Evolutionary conservation across 2,113 vertebrate species (phyloP), one percentile per base, ranked within the genome.

Genomic region (Eulacestoma nigropectus): DNA sequence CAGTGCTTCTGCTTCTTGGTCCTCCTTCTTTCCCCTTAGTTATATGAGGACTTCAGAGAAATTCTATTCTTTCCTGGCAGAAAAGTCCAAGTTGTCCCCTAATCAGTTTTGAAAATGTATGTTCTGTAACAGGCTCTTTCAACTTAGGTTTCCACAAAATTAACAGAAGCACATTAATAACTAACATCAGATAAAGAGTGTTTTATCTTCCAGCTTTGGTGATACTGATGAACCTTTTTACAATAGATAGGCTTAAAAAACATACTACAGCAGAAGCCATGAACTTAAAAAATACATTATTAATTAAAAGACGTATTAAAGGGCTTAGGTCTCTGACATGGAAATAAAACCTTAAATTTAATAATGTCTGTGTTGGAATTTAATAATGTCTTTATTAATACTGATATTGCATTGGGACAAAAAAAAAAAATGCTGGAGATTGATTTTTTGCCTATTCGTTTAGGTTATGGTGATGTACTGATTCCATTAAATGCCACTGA

Each of bases 331-430:
- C 64, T 78, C 83, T 52, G 18, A 30, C n/a, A 50, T 65, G 29
- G 46, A 93, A 87, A 68, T 87, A 85, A 93, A 62, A 9, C 7
- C 14, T 47, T 65, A 77, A 33, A 95, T 87, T 68, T 76, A 93
- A 83, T 92, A 84, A 94, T 52, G 42, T 39, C 42, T 56, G 6
- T 60, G 25, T 56, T 87, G 49, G 49, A 91, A 85, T 91, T 93
- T 87, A 97, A 81, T 95, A 89, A 94, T 46, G 9, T 57, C 41
- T 84, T 77, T 95, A 93, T 95, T 87, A 92, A 74, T 80, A 83
- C 26, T 59, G 46, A 63, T 83, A 80, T 46, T 91, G 63, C 53
- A 91, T 44, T 74, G 37, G 64, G 42, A 79, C 46, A 70, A 82
- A 78, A 76, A 74, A 55, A 26, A 67, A 50, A 46, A 80, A 23